Base-by-base conservation (phyloP, 2,113 vertebrate genomes). In the Osmerus mordax region DNA sequence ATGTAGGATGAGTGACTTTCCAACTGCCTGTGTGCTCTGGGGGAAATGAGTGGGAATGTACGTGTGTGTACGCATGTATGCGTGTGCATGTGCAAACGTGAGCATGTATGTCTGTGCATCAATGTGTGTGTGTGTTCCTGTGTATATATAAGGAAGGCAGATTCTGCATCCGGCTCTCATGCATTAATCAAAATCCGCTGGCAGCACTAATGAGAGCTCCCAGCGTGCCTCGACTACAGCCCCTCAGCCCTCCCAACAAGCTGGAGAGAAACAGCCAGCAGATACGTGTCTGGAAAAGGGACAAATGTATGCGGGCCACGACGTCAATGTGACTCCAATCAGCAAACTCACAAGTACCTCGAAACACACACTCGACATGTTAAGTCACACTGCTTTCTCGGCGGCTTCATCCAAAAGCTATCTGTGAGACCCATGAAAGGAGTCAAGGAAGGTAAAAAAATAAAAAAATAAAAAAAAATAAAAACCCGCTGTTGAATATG, bases 1-100 rank as follows among this genome's bases (percentile, higher is more conserved):
- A 63, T 28, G 73, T 69, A 58, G 72, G 70, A 75, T 58, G 68
- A 73, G 66, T 71, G 32, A 69, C 41, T 12, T 65, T n/a, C 11
- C 32, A 1, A 56, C 21, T 9, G 41, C 41, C 14, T 4, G 12
- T 11, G 23, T 2, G 51, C 67, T 69, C 55, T 67, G 7, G 54
- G 53, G 7, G 64, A 18, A 2, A 28, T 25, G 2, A 54, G 8
- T 19, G 36, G 61, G 36, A n/a, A 16, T 66, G 63, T 63, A 21
- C 21, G 21, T 21, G 21, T 21, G 19, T 23, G 25, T 28, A 28
- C 25, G 21, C 19, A 3, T 61, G 59, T 61, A 12, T 61, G 59
- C 28, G n/a, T 23, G 59, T 23, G 59, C 19, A 36, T 36, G 62
- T 65, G 62, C 16, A 29, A 18, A 18, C 29, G 7, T 65, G 28